Evolutionary conservation across 2,113 vertebrate species (phyloP), one percentile per base, ranked within the genome.

Genomic region (Regulus satrapa): DNA sequence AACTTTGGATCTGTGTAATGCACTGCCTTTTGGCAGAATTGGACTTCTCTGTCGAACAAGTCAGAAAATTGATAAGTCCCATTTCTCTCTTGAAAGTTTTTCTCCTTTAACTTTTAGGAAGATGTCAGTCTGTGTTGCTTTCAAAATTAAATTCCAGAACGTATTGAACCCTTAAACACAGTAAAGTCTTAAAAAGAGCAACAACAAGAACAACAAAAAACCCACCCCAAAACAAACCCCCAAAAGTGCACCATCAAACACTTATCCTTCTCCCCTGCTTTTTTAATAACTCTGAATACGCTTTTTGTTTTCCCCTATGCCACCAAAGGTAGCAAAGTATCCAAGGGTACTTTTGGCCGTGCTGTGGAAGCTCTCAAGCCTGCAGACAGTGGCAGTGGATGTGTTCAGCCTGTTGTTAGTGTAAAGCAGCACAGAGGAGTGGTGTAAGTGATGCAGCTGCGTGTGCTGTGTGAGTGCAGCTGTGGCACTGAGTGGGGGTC

Each of bases 381-480:
- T 51, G 54, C 21, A 36, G 66, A 5, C 29, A 36, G 36, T 14
- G 68, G 9, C 20, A 19, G 71, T 14, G 56, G 28, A 9, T 31
- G 67, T 38, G 45, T 36, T 59, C 43, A 43, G 59, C 28, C 66
- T 23, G 84, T 23, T 16, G 2, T 6, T n/a, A n/a, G n/a, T 4
- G 1, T 12, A 2, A 19, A 41, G 58, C 80, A 12, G 2, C 8
- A 2, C 2, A 7, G 51, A 46, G 45, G 8, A 78, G 69, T 18
- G 84, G 19, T 64, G 67, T 31, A 20, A 1, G 38, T 21, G 5
- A 18, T 41, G 48, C 45, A 63, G 7, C 41, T 26, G 48, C 29
- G 0, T 3, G 19, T 2, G 17, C n/a, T 19, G 8, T 25, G 43
- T 25, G 18, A 25, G 71, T 6, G 4, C 69, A 64, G 1, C 61